phyloP scores from a whole-genome alignment of 2,797 vertebrate species.

The Macropus fuliginosus region DNA sequence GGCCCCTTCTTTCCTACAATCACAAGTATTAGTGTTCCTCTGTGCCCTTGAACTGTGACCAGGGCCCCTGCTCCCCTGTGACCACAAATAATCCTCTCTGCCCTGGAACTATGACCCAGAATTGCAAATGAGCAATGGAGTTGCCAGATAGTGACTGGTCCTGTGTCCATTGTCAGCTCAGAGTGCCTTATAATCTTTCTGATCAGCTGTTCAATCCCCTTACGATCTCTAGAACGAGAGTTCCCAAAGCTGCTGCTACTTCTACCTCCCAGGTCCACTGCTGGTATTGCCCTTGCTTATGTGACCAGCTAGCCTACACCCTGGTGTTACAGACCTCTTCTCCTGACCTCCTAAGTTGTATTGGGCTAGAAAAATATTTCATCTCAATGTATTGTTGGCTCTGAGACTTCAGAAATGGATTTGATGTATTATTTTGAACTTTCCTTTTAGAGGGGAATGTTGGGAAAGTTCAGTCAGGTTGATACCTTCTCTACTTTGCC shows the following conservation, averaged over 20 bases:
- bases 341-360: neutral
- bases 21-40: neutral
- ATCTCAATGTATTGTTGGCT: neutral
- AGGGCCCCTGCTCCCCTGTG: no score
- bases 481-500: neutral
- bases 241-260: neutral
- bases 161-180: neutral
- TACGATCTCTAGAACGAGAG: neutral
- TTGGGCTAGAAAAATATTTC: neutral
- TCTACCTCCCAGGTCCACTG: neutral
- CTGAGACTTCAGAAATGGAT: neutral
- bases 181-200: neutral
- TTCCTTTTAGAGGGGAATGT: neutral
- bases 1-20: no score
- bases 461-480: neutral
- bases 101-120: neutral
- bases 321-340: neutral
- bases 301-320: no score
- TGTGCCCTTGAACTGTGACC: neutral
- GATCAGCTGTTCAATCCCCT: neutral
- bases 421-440: neutral
- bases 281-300: no score
- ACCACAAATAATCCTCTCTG: no score
- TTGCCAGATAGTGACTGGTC: neutral
- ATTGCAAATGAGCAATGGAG: neutral